These are phyloP conservation scores for Malacoctenus gilli DNA, from an alignment of 2,797 vertebrate genomes.

Conservation along the genomic window DNA sequence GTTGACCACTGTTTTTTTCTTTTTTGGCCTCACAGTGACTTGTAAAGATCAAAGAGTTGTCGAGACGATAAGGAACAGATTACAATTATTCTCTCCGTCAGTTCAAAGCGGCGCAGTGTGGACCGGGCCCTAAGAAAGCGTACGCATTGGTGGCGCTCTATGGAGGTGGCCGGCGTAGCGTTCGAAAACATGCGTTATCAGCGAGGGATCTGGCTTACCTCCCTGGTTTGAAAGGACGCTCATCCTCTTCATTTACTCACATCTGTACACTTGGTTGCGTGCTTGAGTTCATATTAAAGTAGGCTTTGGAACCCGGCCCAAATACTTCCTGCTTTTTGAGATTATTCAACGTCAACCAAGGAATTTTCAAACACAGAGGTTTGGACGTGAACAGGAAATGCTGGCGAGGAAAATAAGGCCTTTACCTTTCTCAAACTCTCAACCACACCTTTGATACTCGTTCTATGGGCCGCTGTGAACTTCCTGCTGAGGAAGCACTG, in stretches of 20 bases:
- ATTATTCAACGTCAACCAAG: slow-evolving; percentile 64
- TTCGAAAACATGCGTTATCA: slow-evolving; percentile 77
- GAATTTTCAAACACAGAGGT: slow-evolving; percentile 57
- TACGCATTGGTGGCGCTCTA: slow-evolving; percentile 75
- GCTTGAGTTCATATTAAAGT: slow-evolving; percentile 83
- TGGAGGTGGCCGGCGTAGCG: slow-evolving; percentile 63
- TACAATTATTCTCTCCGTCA: slow-evolving; percentile 75
- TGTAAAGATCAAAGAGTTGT: slow-evolving; percentile 78
- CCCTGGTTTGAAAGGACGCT: slow-evolving; percentile 79
- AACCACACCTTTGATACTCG: slow-evolving; percentile 46
- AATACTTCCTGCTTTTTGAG: slow-evolving; percentile 76
- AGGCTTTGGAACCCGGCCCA: slow-evolving; percentile 71
- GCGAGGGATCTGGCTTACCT: slow-evolving; percentile 66
- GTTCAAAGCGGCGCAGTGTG: slow-evolving; percentile 77
- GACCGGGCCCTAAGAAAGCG: slow-evolving; percentile 63
- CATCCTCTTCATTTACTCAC: slow-evolving; percentile 72
- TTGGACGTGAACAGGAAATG: slow-evolving; percentile 62
- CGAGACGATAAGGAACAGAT: slow-evolving; percentile 74
- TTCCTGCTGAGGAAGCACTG: slow-evolving; percentile 25
- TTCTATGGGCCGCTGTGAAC: slow-evolving; percentile 25
- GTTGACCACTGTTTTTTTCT: slow-evolving; percentile 59
- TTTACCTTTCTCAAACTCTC: slow-evolving; percentile 39
- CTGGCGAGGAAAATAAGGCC: slow-evolving; percentile 58
- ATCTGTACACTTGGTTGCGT: slow-evolving; percentile 81
- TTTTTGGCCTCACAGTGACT: slow-evolving; percentile 64